A percentile compares a stretch with the other conserved stretches of the same genome.
Evolutionary conservation across 2,888 invertebrate genomes (phyloP).

Genomic region (Globia sparganii): DNA sequence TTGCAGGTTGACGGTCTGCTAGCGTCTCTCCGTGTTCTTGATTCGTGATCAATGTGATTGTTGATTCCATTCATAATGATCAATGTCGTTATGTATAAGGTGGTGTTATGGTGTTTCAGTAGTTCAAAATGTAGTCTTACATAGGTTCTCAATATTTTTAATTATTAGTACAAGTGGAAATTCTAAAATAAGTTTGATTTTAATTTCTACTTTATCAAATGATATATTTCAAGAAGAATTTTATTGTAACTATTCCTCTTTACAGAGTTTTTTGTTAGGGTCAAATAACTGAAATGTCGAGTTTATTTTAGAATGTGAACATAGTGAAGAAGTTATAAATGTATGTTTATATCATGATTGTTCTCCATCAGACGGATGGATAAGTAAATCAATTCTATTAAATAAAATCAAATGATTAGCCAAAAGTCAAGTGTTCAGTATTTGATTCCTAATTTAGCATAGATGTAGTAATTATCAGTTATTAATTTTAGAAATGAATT

Average conservation of each 20-base stretch:
- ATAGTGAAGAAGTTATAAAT: conserved; percentile 24
- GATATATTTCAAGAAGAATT: conserved; percentile 32
- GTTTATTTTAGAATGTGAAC: conserved; percentile 40
- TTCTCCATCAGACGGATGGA: conserved; percentile 26
- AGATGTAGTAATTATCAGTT: conserved; percentile 61
- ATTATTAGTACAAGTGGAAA: conserved; percentile 18
- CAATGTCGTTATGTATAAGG: background rate
- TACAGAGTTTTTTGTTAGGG: conserved; percentile 22
- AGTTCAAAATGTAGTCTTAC: conserved; percentile 53
- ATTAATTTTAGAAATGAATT: conserved; percentile 60
- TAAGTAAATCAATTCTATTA: conserved; percentile 65
- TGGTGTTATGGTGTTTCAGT: conserved; percentile 29
- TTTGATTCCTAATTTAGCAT: conserved; percentile 75
- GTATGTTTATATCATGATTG: conserved; percentile 41
- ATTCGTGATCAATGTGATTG: conserved; percentile 50
- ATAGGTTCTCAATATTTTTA: conserved; percentile 37
- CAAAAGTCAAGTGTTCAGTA: conserved; percentile 83
- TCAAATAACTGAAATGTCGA: conserved; percentile 21
- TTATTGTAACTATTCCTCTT: conserved; percentile 22
- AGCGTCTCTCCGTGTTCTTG: conserved; percentile 54
- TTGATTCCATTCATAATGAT: conserved; percentile 20
- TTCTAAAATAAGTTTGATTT: conserved; percentile 39
- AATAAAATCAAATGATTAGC: conserved; percentile 74
- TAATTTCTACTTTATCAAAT: conserved; percentile 40
- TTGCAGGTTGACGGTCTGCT: conserved; percentile 71